Percentiles rank a stretch among this genome's conserved stretches.
phyloP scores from a whole-genome alignment of 1,140 invertebrate genomes.

The Drosophila asahinai region DNA sequence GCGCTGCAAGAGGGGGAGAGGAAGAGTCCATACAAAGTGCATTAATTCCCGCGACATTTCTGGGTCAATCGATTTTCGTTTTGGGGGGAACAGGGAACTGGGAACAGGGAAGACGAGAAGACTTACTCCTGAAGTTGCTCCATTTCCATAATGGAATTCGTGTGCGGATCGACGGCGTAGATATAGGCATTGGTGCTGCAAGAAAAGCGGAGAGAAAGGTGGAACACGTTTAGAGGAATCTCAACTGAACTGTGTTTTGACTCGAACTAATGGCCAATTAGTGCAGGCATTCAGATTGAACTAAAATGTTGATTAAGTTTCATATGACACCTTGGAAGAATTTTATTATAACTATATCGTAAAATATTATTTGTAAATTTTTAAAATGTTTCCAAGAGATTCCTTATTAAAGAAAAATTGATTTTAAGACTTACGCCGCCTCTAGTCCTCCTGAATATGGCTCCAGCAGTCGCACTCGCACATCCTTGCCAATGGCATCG shows the following conservation, averaged over 20 bases:
- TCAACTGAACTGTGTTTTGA: conserved; percentile 5
- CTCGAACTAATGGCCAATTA: conserved; percentile 12
- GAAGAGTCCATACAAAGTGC: background rate
- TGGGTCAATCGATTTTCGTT: conserved; percentile 28
- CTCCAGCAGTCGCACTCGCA: conserved; percentile 91
- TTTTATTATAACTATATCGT: background rate
- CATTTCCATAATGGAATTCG: conserved; percentile 93
- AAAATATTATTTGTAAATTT: background rate
- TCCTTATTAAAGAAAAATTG: background rate
- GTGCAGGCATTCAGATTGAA: background rate
- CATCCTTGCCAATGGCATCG: conserved; percentile 91
- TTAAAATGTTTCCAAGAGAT: too few relatives aligned
- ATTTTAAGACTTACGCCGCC: conserved; percentile 88
- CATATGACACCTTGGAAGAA: background rate
- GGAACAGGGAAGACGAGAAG: background rate
- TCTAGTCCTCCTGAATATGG: conserved; percentile 88
- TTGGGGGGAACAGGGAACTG: background rate
- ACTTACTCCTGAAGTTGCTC: conserved; percentile 91
- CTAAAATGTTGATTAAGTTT: background rate
- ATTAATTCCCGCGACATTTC: conserved; percentile 28
- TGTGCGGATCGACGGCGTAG: conserved; percentile 92
- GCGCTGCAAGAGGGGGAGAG: conserved; percentile 29
- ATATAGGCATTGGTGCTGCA: conserved; percentile 93
- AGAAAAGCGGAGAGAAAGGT: conserved; percentile 9
- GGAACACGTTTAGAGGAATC: conserved; percentile 22